Percentiles rank a stretch among this genome's conserved stretches.
These are phyloP conservation scores for Sebastes wilsoni DNA, from an alignment of 2,797 vertebrate genomes.

Conservation along the genomic window DNA sequence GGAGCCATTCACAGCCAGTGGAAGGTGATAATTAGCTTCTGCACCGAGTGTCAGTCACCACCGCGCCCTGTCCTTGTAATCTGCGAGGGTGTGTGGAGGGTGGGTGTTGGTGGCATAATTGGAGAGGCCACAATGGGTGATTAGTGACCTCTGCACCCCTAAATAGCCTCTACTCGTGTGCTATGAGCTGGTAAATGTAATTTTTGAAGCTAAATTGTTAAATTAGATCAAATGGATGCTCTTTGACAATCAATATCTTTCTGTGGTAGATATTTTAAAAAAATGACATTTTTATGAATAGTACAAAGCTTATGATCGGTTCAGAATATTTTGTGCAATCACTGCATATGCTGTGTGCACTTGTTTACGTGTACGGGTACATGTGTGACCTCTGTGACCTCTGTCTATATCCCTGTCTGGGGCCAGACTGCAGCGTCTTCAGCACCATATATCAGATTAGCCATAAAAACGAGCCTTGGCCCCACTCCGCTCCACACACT, in stretches of 20 bases:
- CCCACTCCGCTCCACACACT: slow-evolving; percentile 57
- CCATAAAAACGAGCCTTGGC: slow-evolving; percentile 68
- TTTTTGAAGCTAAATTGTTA: slow-evolving; percentile 48
- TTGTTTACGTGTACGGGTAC: background rate
- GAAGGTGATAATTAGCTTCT: slow-evolving; percentile 78
- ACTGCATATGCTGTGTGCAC: background rate
- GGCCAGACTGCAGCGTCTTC: slow-evolving; percentile 58
- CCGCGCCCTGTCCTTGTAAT: slow-evolving; percentile 54
- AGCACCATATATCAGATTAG: slow-evolving; percentile 74
- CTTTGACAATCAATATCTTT: slow-evolving; percentile 19
- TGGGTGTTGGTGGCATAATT: slow-evolving; percentile 54
- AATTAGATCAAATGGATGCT: slow-evolving; percentile 49
- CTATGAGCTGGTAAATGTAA: slow-evolving; percentile 44
- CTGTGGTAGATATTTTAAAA: slow-evolving; percentile 12
- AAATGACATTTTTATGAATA: slow-evolving; percentile 28
- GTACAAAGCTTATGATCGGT: slow-evolving; percentile 14
- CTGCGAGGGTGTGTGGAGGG: slow-evolving; percentile 30
- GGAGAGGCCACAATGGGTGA: slow-evolving; percentile 49
- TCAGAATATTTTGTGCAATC: slow-evolving; percentile 11
- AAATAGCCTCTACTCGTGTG: slow-evolving; percentile 48
- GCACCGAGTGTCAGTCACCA: slow-evolving; percentile 63
- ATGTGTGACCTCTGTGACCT: slow-evolving; percentile 56
- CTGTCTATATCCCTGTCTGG: slow-evolving; percentile 54
- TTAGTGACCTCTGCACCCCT: slow-evolving; percentile 63
- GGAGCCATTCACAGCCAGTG: slow-evolving; percentile 70